phyloP scores from a whole-genome alignment of 2,113 vertebrate genomes.

The Typhlomys cinereus region DNA sequence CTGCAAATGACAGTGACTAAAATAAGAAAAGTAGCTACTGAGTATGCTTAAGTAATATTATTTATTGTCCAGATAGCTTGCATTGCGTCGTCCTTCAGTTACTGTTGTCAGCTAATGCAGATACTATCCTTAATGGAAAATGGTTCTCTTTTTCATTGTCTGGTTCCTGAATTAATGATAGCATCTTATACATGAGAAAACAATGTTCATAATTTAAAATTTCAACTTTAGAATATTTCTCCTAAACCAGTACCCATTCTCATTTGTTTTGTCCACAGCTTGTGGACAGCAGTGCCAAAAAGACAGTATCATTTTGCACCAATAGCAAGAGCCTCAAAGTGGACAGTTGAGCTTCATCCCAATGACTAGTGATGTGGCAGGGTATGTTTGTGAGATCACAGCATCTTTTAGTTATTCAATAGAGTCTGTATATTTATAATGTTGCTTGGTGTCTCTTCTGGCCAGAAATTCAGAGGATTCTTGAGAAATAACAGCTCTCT shows the following conservation, averaged over 20 bases:
- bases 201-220: neutral
- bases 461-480: conserved; percentile 1
- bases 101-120: neutral
- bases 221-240: conserved; percentile 2
- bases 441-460: neutral
- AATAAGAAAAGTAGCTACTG: neutral
- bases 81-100: neutral
- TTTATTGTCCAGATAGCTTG: neutral
- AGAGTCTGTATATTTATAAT: neutral
- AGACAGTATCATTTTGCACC: neutral
- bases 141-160: neutral
- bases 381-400: neutral
- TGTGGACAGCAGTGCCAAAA: neutral
- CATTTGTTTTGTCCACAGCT: neutral
- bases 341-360: neutral
- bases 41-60: neutral
- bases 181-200: neutral
- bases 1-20: neutral
- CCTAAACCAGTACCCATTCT: neutral
- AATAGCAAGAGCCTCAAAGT: neutral
- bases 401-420: neutral
- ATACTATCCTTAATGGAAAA: neutral
- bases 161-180: conserved; percentile 24
- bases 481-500: neutral
- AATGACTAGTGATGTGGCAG: neutral